Evolutionary conservation across 2,888 invertebrate genomes (phyloP), one percentile per base, ranked within the genome.

Genomic region (Heteromurus nitidus): DNA sequence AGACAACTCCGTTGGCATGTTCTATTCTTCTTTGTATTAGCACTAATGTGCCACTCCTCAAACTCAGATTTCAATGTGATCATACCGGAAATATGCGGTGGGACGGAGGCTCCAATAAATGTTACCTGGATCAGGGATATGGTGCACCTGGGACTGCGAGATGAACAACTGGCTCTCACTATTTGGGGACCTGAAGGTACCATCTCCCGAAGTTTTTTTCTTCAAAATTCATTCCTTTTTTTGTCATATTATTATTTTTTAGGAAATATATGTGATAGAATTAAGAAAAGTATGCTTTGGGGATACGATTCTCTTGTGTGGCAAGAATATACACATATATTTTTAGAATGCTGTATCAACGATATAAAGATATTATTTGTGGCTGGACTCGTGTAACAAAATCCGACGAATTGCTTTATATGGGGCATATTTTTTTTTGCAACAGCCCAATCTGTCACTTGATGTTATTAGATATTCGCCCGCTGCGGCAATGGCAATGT

Each of bases 1-100:
- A 44, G n/a, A n/a, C n/a, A 26, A 42, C 30, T 58, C 30, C 60
- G 50, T 13, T 80, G 73, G 73, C 67, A 73, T 80, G 53, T 67
- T 28, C 67, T 67, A 44, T 53, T 80, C 44, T 55, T 69, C 13
- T 69, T 84, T 26, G 47, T 80, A 65, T 31, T 82, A 31, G 65
- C 77, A 9, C 44, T 77, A n/a, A 44, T 72, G 44, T 80, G 82
- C 69, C 83, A 82, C 70, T 82, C 79, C 67, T 85, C 82, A 53
- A 82, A 82, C 64, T 85, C 86, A 2, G 86, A 85, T 82, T 86
- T 85, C 72, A 86, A 86, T 83, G 85, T 86, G 69, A 83, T 86
- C 80, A 81, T 86, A 44, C 85, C 86, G 22, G 86, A 86, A 84
- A 85, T 86, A 82, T 86, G 86, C 75, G 74, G 60, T 18, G 80